Conservation (phyloP, 2,113 vertebrate genomes). For the Zosterops hypoxanthus region DNA sequence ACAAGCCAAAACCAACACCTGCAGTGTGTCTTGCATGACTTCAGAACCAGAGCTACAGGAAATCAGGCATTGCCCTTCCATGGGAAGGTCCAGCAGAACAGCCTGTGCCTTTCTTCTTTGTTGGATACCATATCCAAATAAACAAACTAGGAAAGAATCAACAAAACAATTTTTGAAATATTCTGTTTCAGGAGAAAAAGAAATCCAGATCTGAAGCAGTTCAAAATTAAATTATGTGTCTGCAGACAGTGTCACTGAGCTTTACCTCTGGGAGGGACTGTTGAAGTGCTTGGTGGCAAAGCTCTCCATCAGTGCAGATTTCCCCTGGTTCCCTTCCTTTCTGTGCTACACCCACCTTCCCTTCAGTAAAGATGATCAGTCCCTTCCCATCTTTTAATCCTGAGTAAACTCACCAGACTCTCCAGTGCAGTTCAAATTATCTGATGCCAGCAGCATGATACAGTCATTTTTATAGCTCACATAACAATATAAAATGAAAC, state of each 20-base stretch:
- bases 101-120: background rate
- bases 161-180: background rate
- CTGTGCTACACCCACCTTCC: background rate
- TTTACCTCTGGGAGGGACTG: background rate
- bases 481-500: background rate
- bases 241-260: background rate
- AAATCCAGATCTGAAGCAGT: background rate
- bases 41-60: background rate
- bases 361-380: background rate
- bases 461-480: background rate
- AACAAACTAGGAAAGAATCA: background rate
- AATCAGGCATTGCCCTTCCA: background rate
- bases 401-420: background rate
- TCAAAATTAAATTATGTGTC: background rate
- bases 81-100: background rate
- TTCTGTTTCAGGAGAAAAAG: background rate
- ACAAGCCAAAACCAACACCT: background rate
- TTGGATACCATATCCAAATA: background rate
- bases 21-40: background rate
- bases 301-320: background rate
- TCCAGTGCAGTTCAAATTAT: background rate
- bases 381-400: background rate
- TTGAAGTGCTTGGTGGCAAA: background rate
- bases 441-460: background rate
- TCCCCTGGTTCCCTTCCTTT: background rate